Base-by-base conservation (phyloP, 2,888 invertebrate species). In the Linnaemya tessellans region DNA sequence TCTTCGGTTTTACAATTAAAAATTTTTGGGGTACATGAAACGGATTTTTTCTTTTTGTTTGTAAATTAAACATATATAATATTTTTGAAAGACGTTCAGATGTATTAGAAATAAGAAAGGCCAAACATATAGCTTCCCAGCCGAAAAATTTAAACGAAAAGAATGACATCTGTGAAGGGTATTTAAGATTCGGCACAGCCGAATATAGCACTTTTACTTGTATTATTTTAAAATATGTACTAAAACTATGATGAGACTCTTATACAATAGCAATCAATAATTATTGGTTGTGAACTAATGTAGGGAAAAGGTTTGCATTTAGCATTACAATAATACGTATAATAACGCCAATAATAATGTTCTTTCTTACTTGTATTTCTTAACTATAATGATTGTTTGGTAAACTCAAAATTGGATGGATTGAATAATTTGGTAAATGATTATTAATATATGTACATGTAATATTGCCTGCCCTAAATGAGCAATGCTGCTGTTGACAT, bases 261-360 rank as follows among this genome's bases (percentile, higher is more conserved):
- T 0, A 54, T 30, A 54, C 51, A 18, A 15, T 49, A 56, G 60
- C 73, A 74, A 54, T 41, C 46, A 74, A 46, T 74, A 79, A 74
- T 79, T 84, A 68, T 49, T n/a, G 56, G 68, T 79, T 74, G 56
- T 10, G 49, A 30, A 65, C 62, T n/a, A 73, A 68, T 60, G 41
- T 54, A 67, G 58, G n/a, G 18, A 65, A 75, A 77, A 82, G 18
- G 49, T 77, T n/a, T 82, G 18, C 25, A 56, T 51, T 20, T 20
- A 60, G 25, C 46, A 62, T 73, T 41, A 68, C 46, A 65, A 67
- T 73, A 30, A 30, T 46, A 5, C 1, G 4, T 41, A 41, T 56
- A 25, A 25, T 25, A 13, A 25, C 15, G 25, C 15, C 20, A 62
- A 70, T 41, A 30, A 75, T 46, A 49, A 46, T 46, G 18, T 35